These are phyloP conservation scores for Cydia splendana DNA, from an alignment of 1,140 invertebrate genomes.

Conservation along the genomic window DNA sequence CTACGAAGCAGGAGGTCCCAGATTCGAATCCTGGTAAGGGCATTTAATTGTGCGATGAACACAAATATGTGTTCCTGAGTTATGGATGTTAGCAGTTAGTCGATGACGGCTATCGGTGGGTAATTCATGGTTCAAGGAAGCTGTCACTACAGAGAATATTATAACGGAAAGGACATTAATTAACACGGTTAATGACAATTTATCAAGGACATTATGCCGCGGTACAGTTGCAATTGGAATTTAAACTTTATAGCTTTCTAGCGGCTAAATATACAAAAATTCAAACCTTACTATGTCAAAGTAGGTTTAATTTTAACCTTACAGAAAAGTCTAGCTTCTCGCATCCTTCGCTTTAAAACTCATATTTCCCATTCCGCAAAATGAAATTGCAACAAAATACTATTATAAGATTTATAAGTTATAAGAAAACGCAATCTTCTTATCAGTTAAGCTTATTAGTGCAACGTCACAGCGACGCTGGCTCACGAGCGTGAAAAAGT, in stretches of 20 bases:
- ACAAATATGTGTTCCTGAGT: too few relatives aligned
- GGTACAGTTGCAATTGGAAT: not conserved
- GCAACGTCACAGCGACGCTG: not conserved
- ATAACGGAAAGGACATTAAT: too few relatives aligned
- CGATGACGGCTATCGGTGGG: too few relatives aligned
- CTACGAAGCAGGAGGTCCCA: too few relatives aligned
- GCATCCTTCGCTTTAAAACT: not conserved
- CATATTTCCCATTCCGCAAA: not conserved
- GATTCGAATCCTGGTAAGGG: too few relatives aligned
- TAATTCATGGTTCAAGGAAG: too few relatives aligned
- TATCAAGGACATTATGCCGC: too few relatives aligned
- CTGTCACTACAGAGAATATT: too few relatives aligned
- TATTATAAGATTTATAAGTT: conserved; percentile 1
- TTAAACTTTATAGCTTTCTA: too few relatives aligned
- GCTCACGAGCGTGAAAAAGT: conserved; percentile 3
- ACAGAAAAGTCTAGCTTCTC: not conserved
- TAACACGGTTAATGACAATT: too few relatives aligned
- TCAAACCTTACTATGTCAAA: not conserved
- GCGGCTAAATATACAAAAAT: not conserved
- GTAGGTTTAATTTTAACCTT: not conserved
- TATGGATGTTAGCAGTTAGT: too few relatives aligned
- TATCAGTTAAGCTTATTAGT: conserved; percentile 28
- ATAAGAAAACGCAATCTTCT: conserved; percentile 17
- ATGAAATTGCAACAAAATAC: conserved; percentile 14
- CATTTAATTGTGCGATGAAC: too few relatives aligned